Percentiles rank a stretch among this genome's conserved stretches.
Evolutionary conservation across 2,113 vertebrate species (phyloP).

Genomic region (Leucopternis melanops): DNA sequence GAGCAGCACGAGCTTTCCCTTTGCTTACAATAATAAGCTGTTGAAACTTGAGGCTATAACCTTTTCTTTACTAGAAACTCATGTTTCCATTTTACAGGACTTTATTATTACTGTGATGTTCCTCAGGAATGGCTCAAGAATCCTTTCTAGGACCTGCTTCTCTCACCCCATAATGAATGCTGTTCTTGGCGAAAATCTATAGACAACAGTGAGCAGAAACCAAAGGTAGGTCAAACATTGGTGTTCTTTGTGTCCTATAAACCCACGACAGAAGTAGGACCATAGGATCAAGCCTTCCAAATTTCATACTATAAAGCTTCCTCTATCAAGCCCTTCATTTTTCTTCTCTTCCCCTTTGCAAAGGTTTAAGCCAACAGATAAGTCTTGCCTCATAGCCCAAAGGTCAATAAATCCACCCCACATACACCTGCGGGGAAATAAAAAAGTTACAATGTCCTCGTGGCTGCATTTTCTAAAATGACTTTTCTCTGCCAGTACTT

Average conservation of each 20-base stretch:
- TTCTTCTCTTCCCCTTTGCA: neutral
- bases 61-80: neutral
- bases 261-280: neutral
- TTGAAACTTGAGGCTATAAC: neutral
- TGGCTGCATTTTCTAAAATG: neutral
- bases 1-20: too few relatives aligned
- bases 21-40: neutral
- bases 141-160: neutral
- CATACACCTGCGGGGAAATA: neutral
- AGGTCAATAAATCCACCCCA: neutral
- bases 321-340: neutral
- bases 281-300: neutral
- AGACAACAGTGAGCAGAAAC: neutral
- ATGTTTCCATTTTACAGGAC: neutral
- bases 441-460: neutral
- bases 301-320: neutral
- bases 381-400: neutral
- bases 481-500: neutral
- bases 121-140: neutral
- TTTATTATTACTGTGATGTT: neutral
- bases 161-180: neutral
- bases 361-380: neutral
- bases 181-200: neutral
- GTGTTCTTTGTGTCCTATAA: neutral
- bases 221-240: neutral